phyloP scores from a whole-genome alignment of 2,113 vertebrate genomes.

The Lophius piscatorius region DNA sequence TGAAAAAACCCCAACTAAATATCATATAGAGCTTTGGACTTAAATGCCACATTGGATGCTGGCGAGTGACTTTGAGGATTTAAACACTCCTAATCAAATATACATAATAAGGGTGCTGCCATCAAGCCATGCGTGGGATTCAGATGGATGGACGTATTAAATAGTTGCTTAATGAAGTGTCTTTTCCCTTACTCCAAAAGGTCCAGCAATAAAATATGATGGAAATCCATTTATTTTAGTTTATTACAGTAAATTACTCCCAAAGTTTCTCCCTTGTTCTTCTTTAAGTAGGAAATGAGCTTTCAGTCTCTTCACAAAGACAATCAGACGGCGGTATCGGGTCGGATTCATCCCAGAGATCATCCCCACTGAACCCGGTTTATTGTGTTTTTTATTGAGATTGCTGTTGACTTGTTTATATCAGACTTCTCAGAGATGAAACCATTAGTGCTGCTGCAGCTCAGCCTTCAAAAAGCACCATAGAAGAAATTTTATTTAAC shows the following conservation, averaged over 20 bases:
- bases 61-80: constrained; percentile 51
- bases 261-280: constrained; percentile 73
- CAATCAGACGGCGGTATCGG: constrained; percentile 25
- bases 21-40: constrained; percentile 43
- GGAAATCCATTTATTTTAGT: constrained; percentile 85
- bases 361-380: not conserved
- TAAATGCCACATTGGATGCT: constrained; percentile 50
- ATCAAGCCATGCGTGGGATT: constrained; percentile 83
- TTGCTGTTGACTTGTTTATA: constrained; percentile 23
- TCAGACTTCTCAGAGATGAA: constrained; percentile 14
- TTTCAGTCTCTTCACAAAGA: constrained; percentile 68
- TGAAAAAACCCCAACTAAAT: constrained; percentile 57
- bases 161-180: constrained; percentile 82
- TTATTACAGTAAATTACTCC: constrained; percentile 88
- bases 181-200: constrained; percentile 77
- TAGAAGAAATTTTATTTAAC: too few relatives aligned
- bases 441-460: constrained; percentile 28
- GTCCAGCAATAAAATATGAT: constrained; percentile 86
- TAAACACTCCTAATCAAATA: constrained; percentile 72
- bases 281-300: constrained; percentile 81
- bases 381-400: constrained; percentile 18
- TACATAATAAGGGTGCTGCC: constrained; percentile 79
- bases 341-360: constrained; percentile 29
- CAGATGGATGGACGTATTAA: constrained; percentile 85
- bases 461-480: too few relatives aligned